Conservation (phyloP, 1,140 invertebrate species). For the Nautilus pompilius region DNA sequence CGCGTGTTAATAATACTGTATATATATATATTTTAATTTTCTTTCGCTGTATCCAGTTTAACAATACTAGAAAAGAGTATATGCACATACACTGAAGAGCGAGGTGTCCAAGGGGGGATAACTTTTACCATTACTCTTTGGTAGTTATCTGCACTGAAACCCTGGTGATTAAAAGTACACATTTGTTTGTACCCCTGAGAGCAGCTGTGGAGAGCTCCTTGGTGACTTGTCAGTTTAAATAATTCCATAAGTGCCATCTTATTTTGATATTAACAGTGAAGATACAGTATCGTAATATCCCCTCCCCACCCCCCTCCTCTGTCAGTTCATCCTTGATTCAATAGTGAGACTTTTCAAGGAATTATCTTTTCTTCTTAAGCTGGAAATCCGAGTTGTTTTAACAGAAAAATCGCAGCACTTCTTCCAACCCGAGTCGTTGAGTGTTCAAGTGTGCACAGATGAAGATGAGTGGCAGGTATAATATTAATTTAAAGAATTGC, state of each 20-base stretch:
- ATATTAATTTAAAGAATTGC: neutral
- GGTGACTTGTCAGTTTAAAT: neutral
- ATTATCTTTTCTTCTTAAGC: slow-evolving; percentile 23
- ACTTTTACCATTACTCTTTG: too few species aligned
- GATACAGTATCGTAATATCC: too few species aligned
- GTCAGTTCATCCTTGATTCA: neutral
- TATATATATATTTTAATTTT: too few species aligned
- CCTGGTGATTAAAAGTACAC: too few species aligned
- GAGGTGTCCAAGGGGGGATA: too few species aligned
- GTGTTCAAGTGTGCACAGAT: slow-evolving; percentile 72
- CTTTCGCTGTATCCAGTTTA: too few species aligned
- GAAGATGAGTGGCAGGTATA: slow-evolving; percentile 78
- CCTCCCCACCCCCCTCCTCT: too few species aligned
- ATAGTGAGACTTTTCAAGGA: neutral
- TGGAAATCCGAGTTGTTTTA: slow-evolving; percentile 73
- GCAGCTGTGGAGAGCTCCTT: neutral
- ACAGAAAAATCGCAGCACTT: slow-evolving; percentile 88
- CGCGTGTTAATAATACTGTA: too few species aligned
- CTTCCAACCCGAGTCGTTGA: slow-evolving; percentile 66
- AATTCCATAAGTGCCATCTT: neutral
- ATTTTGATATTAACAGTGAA: too few species aligned
- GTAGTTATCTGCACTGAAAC: too few species aligned
- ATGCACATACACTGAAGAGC: too few species aligned
- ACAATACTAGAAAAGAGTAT: too few species aligned
- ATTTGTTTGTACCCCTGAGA: neutral